These are phyloP conservation scores for Bursaphelenchus okinawaensis DNA, from an alignment of 2,888 invertebrate species.

Conservation along the genomic window DNA sequence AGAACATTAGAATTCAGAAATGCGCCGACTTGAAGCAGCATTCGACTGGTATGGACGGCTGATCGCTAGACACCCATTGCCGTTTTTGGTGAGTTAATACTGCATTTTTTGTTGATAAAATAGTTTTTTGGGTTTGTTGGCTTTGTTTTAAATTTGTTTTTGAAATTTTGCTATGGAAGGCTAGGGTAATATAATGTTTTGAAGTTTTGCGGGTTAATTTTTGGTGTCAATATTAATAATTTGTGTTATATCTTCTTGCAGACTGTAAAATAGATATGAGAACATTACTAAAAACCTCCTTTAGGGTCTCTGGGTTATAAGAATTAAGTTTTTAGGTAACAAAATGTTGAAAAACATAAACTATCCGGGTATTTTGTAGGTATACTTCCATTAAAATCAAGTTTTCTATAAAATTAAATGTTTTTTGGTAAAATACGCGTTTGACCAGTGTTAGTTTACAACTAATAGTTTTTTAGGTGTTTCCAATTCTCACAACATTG, in stretches of 20 bases:
- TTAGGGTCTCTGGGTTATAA: too few relatives aligned
- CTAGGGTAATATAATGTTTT: too few relatives aligned
- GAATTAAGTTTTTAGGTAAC: not conserved
- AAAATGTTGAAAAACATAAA: not conserved
- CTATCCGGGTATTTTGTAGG: not conserved
- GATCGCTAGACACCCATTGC: conserved; percentile 46
- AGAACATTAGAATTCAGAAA: conserved; percentile 12
- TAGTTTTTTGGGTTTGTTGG: not conserved
- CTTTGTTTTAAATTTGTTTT: not conserved
- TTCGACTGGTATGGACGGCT: conserved; percentile 47
- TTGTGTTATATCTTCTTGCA: too few relatives aligned
- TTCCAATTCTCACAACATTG: conserved; percentile 44
- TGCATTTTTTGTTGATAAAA: not conserved
- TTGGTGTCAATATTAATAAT: too few relatives aligned
- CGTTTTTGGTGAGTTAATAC: conserved; percentile 43
- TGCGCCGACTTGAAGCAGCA: conserved; percentile 45
- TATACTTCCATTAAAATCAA: not conserved
- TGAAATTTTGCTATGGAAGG: not conserved
- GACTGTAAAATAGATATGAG: too few relatives aligned
- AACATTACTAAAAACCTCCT: too few relatives aligned
- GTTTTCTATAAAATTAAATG: not conserved
- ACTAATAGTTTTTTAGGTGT: conserved; percentile 32
- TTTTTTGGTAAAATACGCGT: too few relatives aligned
- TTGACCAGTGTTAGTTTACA: not conserved
- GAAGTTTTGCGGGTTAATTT: too few relatives aligned